Evolutionary conservation across 2,797 vertebrate genomes (phyloP).

Genomic region (Chrysolophus pictus): DNA sequence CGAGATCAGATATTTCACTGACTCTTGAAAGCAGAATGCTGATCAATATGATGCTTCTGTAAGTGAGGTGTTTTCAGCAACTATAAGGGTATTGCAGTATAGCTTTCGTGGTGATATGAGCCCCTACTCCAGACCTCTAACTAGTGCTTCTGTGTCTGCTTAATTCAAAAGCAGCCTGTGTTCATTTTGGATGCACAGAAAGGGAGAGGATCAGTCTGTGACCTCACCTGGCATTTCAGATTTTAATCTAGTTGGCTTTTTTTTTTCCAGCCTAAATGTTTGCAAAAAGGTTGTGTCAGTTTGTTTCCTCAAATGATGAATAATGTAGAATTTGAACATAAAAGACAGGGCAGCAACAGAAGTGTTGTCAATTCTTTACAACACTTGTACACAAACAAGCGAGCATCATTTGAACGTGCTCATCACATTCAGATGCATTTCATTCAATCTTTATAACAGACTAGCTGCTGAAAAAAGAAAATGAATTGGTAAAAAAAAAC

Average conservation of each 20-base stretch:
- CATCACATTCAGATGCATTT: not conserved
- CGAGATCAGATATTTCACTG: not conserved
- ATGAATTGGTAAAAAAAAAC: slow-evolving; percentile 23
- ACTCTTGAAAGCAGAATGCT: slow-evolving; percentile 1
- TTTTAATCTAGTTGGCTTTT: slow-evolving; percentile 51
- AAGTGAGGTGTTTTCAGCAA: slow-evolving; percentile 9
- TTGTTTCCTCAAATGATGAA: slow-evolving; percentile 54
- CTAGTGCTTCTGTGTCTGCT: slow-evolving; percentile 1
- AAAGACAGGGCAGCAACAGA: not conserved
- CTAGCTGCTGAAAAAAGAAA: not conserved
- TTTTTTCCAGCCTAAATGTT: slow-evolving; percentile 46
- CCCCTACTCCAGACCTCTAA: not conserved
- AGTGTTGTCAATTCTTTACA: slow-evolving; percentile 14
- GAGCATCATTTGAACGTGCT: not conserved
- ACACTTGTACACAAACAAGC: not conserved
- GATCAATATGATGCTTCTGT: not conserved
- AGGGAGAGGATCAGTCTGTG: slow-evolving; percentile 30
- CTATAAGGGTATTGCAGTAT: not conserved
- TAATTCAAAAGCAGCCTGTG: slow-evolving; percentile 44
- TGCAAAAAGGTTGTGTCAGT: slow-evolving; percentile 68
- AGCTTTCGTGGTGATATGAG: not conserved
- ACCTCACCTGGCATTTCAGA: slow-evolving; percentile 67
- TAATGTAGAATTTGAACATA: slow-evolving; percentile 21
- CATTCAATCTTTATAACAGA: slow-evolving; percentile 1
- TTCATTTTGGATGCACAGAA: slow-evolving; percentile 31